phyloP scores from a whole-genome alignment of 2,797 vertebrate species.

The Pangasius macronema region DNA sequence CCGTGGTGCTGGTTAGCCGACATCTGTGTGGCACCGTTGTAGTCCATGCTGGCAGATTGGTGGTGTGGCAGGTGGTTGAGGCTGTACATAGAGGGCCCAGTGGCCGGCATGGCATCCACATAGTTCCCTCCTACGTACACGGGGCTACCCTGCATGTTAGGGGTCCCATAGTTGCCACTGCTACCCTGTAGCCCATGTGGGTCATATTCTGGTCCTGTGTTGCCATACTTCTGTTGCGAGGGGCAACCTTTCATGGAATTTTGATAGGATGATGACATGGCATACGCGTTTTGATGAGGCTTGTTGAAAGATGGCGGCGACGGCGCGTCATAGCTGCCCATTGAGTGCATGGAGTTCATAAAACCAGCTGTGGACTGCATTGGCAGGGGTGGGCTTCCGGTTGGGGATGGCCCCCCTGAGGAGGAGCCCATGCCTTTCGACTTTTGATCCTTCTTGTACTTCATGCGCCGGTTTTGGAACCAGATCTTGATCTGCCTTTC shows the following conservation, averaged over 20 bases:
- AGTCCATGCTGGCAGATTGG: slow-evolving; percentile 90
- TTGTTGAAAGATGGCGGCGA: slow-evolving; percentile 93
- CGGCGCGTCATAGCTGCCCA: slow-evolving; percentile 89
- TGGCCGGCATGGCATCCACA: slow-evolving; percentile 88
- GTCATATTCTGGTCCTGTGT: slow-evolving; percentile 87
- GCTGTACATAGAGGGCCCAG: slow-evolving; percentile 91
- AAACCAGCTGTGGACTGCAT: slow-evolving; percentile 93
- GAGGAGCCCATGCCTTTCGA: slow-evolving; percentile 92
- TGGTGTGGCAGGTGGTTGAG: slow-evolving; percentile 92
- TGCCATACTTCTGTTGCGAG: slow-evolving; percentile 88
- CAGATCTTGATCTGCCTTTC: slow-evolving; percentile 99
- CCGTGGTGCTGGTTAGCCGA: slow-evolving; percentile 88
- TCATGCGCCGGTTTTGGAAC: slow-evolving; percentile 98
- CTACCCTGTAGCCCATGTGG: slow-evolving; percentile 86
- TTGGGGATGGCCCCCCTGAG: slow-evolving; percentile 90
- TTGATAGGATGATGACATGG: slow-evolving; percentile 89
- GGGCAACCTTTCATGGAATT: slow-evolving; percentile 91
- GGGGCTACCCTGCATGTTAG: slow-evolving; percentile 87
- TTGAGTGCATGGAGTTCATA: slow-evolving; percentile 90
- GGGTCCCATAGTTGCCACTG: slow-evolving; percentile 82
- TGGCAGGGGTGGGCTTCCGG: slow-evolving; percentile 90
- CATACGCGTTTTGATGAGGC: slow-evolving; percentile 92
- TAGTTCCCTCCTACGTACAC: slow-evolving; percentile 92
- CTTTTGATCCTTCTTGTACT: slow-evolving; percentile 98
- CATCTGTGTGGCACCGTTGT: slow-evolving; percentile 86